Base-by-base conservation (phyloP, 2,113 vertebrate genomes). In the Artemisiospiza belli region DNA sequence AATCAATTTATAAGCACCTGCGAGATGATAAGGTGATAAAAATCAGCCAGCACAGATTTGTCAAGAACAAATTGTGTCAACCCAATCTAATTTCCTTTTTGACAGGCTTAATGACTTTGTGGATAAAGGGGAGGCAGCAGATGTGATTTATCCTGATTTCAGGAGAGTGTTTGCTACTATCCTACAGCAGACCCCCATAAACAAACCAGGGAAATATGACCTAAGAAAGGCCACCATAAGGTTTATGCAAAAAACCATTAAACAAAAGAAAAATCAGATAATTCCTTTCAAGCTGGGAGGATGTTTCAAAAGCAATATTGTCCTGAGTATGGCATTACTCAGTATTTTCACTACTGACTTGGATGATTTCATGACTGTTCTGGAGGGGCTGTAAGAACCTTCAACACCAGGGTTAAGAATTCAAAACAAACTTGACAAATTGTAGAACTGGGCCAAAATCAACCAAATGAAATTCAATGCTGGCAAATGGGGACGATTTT, bases 61-160 rank as follows among this genome's bases (percentile, higher is more conserved):
- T 97, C 96, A 96, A 96, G 95, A 97, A 87, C 94, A 96, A 97
- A 95, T 97, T 95, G 83, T 95, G 96, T 96, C 95, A 96, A 82
- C 69, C 89, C 91, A 94, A 92, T 92, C 87, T 97, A 94, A 96
- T 97, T 96, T 97, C 95, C 87, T 94, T 91, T 94, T 72, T 97
- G 96, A 96, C 95, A 97, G 89, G 44, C 67, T 94, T 95, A 97
- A 97, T 95, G 94, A 81, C 78, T 94, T 90, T 79, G 73, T 82
- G 91, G 91, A 87, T 95, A 91, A 92, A 92, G 49, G 37, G 44
- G 27, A 87, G 62, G 76, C 57, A 90, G 92, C 80, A 96, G 91
- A 94, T 93, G 69, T 72, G 89, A 92, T 95, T 92, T 89, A 62
- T 92, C 83, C 88, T 58, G 80, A 82, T 82, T 92, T 92, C 70